Evolutionary conservation across 2,797 vertebrate genomes (phyloP).

Genomic region (Eremophila alpestris): DNA sequence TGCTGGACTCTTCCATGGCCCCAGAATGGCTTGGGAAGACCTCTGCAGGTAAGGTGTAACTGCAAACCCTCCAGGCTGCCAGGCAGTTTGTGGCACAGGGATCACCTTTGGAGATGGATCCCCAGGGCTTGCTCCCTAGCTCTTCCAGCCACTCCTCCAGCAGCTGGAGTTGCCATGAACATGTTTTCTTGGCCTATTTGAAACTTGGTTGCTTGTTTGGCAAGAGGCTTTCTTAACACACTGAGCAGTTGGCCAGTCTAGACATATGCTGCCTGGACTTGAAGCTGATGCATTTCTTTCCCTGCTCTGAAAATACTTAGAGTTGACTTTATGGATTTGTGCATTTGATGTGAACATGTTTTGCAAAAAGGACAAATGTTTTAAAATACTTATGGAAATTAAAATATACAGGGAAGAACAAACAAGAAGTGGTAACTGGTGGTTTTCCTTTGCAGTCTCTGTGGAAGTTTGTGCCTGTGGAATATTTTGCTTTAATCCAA

Average conservation of each 20-base stretch:
- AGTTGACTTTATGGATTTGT: neutral
- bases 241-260: neutral
- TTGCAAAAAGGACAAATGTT: neutral
- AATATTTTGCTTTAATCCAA: neutral
- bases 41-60: neutral
- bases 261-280: neutral
- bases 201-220: neutral
- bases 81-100: neutral
- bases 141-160: neutral
- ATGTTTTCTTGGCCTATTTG: neutral
- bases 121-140: neutral
- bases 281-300: neutral
- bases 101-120: fast-evolving
- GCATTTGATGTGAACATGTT: neutral
- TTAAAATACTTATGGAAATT: neutral
- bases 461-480: neutral
- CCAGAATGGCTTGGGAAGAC: neutral
- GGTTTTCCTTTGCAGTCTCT: neutral
- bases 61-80: neutral
- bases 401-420: neutral
- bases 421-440: neutral
- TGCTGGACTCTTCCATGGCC: neutral
- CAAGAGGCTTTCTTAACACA: neutral
- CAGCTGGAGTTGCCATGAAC: neutral
- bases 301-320: neutral